Conservation (phyloP, 2,797 vertebrate genomes). For the Atherinosoma microstoma region DNA sequence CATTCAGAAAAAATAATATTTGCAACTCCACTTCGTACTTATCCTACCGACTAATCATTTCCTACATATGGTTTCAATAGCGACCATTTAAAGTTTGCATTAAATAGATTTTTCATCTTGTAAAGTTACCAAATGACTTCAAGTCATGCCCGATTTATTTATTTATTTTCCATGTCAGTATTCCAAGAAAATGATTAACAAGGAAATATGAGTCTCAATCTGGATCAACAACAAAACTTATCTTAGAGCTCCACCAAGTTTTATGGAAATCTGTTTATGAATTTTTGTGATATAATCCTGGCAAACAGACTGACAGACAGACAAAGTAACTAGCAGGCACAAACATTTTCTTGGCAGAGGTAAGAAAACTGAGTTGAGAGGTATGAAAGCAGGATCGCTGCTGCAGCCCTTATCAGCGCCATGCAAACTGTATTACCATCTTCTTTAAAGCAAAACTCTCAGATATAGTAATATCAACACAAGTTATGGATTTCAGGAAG, state of each 20-base stretch:
- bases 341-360: constrained; percentile 67
- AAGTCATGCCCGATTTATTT: constrained; percentile 15
- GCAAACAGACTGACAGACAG: constrained; percentile 43
- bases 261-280: constrained; percentile 41
- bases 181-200: neutral
- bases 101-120: constrained; percentile 15
- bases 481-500: constrained; percentile 9
- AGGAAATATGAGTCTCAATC: constrained; percentile 16
- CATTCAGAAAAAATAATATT: neutral
- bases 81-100: constrained; percentile 18
- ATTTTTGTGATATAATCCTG: constrained; percentile 58
- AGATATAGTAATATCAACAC: constrained; percentile 17
- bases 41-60: neutral
- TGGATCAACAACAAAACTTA: constrained; percentile 34
- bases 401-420: constrained; percentile 61
- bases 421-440: constrained; percentile 51
- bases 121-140: constrained; percentile 17
- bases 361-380: constrained; percentile 46
- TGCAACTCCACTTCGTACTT: too few species aligned
- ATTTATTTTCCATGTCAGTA: neutral
- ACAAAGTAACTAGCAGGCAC: constrained; percentile 61
- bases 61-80: constrained; percentile 1
- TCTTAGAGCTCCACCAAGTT: constrained; percentile 35
- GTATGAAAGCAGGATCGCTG: constrained; percentile 62
- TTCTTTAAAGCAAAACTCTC: constrained; percentile 35